A percentile compares a stretch with the other conserved stretches of the same genome.
Conservation (phyloP, 2,797 vertebrate genomes). For the Molothrus ater region DNA sequence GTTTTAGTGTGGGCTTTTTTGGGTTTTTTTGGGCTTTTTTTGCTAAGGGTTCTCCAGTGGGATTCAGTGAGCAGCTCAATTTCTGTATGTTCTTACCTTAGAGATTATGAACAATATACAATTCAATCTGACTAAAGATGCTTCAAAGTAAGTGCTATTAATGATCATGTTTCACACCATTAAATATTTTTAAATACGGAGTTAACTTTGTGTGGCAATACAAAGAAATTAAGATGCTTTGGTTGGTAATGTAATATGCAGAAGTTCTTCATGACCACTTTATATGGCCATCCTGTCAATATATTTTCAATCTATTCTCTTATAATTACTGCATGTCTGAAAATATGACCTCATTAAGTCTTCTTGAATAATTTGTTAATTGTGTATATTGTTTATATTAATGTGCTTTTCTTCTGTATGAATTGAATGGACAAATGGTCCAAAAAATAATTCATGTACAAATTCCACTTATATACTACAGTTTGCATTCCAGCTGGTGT, state of each 20-base stretch:
- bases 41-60: not conserved
- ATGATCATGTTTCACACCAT: not conserved
- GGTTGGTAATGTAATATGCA: not conserved
- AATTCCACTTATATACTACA: not conserved
- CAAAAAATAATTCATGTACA: not conserved
- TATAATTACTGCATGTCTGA: not conserved
- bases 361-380: not conserved
- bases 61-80: not conserved
- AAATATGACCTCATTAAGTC: not conserved
- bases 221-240: not conserved
- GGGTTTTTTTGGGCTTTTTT: not conserved
- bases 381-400: not conserved
- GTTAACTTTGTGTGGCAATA: not conserved
- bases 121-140: not conserved
- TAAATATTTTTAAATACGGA: not conserved
- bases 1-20: not conserved
- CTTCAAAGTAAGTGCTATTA: not conserved
- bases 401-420: not conserved
- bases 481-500: not conserved
- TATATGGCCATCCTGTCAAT: not conserved
- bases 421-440: not conserved
- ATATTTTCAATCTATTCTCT: not conserved
- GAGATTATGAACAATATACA: not conserved
- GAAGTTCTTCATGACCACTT: not conserved
- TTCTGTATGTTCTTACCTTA: not conserved